Evolutionary conservation across 2,888 invertebrate genomes (phyloP).

Genomic region (Drosophila neotestacea): DNA sequence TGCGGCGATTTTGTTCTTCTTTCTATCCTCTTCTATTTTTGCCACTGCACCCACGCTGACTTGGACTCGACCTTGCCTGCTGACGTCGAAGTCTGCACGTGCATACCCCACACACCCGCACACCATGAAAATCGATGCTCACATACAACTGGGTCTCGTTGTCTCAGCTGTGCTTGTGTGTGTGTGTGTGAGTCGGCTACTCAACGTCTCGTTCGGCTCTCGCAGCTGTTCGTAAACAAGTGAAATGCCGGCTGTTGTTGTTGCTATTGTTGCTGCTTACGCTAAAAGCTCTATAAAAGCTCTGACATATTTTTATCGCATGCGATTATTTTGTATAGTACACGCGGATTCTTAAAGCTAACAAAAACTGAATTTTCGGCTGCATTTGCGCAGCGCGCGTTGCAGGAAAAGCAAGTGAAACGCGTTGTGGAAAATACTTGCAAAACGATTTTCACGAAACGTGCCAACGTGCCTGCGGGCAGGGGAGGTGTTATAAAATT

Average conservation of each 20-base stretch:
- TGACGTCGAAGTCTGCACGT: conserved; percentile 32
- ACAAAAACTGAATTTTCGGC: conserved; percentile 53
- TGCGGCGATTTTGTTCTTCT: conserved; percentile 1
- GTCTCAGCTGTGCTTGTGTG: conserved; percentile 36
- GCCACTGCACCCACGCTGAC: conserved; percentile 25
- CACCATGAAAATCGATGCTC: conserved; percentile 19
- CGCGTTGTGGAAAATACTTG: conserved; percentile 46
- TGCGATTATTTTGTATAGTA: conserved; percentile 36
- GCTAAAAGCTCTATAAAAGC: conserved; percentile 52
- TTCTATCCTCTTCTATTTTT: neutral
- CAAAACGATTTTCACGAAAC: conserved; percentile 38
- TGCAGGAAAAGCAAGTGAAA: conserved; percentile 73
- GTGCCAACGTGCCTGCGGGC: conserved; percentile 24
- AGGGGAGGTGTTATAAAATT: neutral
- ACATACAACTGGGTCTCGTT: neutral
- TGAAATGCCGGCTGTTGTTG: conserved; percentile 59
- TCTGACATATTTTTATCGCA: conserved; percentile 44
- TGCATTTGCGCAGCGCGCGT: conserved; percentile 76
- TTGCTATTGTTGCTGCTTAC: conserved; percentile 36
- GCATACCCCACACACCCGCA: neutral
- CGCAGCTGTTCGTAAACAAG: conserved; percentile 65
- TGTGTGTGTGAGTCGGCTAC: neutral
- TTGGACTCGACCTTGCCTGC: conserved; percentile 47
- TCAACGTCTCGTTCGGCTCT: conserved; percentile 19
- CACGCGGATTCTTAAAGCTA: conserved; percentile 54